Percentiles rank a stretch among this genome's conserved stretches.
These are phyloP conservation scores for Zootermopsis nevadensis DNA, from an alignment of 2,888 invertebrate species.

Conservation along the genomic window DNA sequence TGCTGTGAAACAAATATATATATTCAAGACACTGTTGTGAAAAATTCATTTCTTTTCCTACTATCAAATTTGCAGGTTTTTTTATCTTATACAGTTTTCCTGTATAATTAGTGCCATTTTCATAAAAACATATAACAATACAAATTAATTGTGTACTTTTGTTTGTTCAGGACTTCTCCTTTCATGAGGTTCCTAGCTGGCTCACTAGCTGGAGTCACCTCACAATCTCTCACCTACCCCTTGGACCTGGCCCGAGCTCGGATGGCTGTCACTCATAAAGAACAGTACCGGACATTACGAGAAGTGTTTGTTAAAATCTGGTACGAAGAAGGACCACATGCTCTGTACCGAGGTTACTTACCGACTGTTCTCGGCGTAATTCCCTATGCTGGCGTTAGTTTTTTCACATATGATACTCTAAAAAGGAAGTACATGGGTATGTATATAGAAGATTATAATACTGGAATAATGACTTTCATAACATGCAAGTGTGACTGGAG, in stretches of 20 bases:
- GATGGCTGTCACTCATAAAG: conserved; percentile 93
- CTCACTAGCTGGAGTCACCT: conserved; percentile 94
- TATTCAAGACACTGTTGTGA: too few species aligned
- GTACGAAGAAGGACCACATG: conserved; percentile 78
- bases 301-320: conserved; percentile 79
- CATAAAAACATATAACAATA: too few species aligned
- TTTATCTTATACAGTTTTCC: too few species aligned
- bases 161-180: conserved; percentile 57
- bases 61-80: too few species aligned
- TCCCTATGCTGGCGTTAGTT: conserved; percentile 96
- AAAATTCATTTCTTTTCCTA: too few species aligned
- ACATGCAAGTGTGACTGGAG: too few species aligned
- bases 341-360: conserved; percentile 87
- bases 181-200: conserved; percentile 84
- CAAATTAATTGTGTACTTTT: not conserved
- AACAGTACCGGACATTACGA: conserved; percentile 73
- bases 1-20: too few species aligned
- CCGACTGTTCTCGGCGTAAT: conserved; percentile 94
- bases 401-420: conserved; percentile 96
- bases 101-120: too few species aligned
- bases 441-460: conserved; percentile 50
- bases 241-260: conserved; percentile 95
- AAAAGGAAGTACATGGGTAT: conserved; percentile 83
- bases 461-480: too few species aligned
- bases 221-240: conserved; percentile 95